Base-by-base conservation (phyloP, 2,888 invertebrate genomes). In the Molanna angustata region DNA sequence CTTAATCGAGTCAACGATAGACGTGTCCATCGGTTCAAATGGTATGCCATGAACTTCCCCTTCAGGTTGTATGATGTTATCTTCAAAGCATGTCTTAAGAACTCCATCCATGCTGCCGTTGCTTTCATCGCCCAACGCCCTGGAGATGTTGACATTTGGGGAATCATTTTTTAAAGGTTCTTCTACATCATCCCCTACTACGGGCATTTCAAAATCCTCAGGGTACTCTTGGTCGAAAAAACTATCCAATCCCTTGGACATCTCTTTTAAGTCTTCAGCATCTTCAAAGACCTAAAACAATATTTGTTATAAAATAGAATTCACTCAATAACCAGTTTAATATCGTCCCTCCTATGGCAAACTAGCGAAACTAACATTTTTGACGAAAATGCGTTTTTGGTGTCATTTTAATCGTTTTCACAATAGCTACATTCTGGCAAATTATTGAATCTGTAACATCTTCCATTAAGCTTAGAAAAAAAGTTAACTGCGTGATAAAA, bases 41-140 rank as follows among this genome's bases (percentile, higher is more conserved):
- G 51, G 49, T 16, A 52, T 41, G 20, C 52, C 41, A 16, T 45
- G 31, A 6, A 39, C 43, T 31, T 42, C 21, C 9, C 32, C 40
- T 21, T 54, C 57, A 6, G 21, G 21, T 22, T 41, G 32, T 14
- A 52, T 44, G 17, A 55, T 50, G 20, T 54, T 56, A 11, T 56
- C 56, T 33, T 51, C 32, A 9, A 56, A 54, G 41, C 56, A 59
- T 2, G 56, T 52, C 19, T 59, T 56, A 9, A 58, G 20, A 41
- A 56, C 51, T n/a, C 54, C 56, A 27, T 59, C 59, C 56, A 59
- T 56, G 22, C 56, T 56, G 9, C 55, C 58, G 22, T 59, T 59
- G 40, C 56, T 56, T 17, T 56, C 59, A 6, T 59, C 59, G 13
- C 48, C 56, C 11, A 54, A 48, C 13, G 42, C 42, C 18, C 51